These are phyloP conservation scores for Harpagifer antarcticus DNA, from an alignment of 2,797 vertebrate species.

Conservation along the genomic window DNA sequence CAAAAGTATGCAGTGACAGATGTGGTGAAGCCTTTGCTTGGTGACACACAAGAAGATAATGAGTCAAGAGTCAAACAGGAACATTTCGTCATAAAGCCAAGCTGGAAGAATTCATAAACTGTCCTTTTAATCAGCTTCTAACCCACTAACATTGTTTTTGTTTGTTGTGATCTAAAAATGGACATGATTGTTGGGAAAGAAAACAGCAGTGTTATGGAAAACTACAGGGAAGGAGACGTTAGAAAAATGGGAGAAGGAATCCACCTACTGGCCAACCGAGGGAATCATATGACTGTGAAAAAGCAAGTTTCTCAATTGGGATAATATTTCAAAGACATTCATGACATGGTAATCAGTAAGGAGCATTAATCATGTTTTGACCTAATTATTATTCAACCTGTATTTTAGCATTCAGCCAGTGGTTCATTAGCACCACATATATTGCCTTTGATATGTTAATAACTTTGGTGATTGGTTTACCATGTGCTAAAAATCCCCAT, in stretches of 20 bases:
- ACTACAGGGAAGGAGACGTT: background rate
- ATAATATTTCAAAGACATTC: conserved; percentile 25
- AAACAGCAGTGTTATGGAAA: conserved; percentile 35
- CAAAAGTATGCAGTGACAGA: conserved; percentile 41
- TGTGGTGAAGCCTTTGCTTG: conserved; percentile 18
- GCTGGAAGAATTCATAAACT: background rate
- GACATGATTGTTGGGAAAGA: conserved; percentile 9
- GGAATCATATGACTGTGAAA: conserved; percentile 2
- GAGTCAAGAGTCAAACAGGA: conserved; percentile 24
- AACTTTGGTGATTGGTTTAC: conserved; percentile 45
- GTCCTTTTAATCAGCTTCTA: conserved; percentile 4
- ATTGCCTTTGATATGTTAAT: conserved; percentile 62
- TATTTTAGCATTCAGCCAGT: conserved; percentile 38
- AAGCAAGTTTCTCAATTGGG: conserved; percentile 7
- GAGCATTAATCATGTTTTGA: conserved; percentile 49
- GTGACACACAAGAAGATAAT: conserved; percentile 14
- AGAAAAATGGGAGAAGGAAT: conserved; percentile 51
- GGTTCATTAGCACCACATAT: conserved; percentile 46
- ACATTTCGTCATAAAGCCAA: background rate
- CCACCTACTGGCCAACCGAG: conserved; percentile 68
- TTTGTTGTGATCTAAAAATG: conserved; percentile 11
- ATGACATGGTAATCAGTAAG: conserved; percentile 48
- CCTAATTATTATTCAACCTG: conserved; percentile 51
- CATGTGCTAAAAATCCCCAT: background rate
- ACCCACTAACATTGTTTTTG: conserved; percentile 15